Conservation (phyloP, 2,113 vertebrate species). For the Colaptes auratus region DNA sequence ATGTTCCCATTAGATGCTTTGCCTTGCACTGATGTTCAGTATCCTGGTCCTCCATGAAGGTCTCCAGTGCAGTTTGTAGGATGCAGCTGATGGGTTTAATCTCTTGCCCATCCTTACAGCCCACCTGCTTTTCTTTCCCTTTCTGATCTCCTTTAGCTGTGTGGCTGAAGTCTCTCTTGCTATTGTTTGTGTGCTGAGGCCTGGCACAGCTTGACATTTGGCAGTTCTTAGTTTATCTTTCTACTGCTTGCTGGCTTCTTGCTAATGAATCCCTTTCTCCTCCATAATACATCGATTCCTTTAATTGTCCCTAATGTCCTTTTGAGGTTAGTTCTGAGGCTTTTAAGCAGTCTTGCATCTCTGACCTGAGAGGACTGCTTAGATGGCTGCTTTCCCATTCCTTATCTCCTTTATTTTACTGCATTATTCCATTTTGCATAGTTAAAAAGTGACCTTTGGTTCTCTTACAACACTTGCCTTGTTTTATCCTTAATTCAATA, state of each 20-base stretch:
- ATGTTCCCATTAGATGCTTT: fast-evolving
- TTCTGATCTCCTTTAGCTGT: neutral
- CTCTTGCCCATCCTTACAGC: neutral
- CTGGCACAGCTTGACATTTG: neutral
- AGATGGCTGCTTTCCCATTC: neutral
- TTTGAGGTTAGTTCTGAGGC: neutral
- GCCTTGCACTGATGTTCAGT: neutral
- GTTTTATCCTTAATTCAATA: neutral
- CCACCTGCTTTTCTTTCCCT: neutral
- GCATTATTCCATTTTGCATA: neutral
- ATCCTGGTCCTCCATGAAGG: neutral
- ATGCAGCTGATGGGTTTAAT: neutral
- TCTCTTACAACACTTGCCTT: neutral
- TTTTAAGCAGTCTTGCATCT: neutral
- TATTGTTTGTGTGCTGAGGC: neutral
- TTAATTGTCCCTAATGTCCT: neutral
- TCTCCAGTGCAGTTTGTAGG: neutral
- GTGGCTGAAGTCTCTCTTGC: neutral
- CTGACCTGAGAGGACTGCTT: neutral
- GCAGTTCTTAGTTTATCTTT: neutral
- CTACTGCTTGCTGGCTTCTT: neutral
- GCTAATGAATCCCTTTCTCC: conserved; percentile 2
- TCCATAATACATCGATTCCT: neutral
- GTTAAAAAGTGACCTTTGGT: conserved; percentile 20
- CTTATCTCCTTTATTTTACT: conserved; percentile 15